phyloP scores from a whole-genome alignment of 1,140 invertebrate species.

The Micrasema minimum region DNA sequence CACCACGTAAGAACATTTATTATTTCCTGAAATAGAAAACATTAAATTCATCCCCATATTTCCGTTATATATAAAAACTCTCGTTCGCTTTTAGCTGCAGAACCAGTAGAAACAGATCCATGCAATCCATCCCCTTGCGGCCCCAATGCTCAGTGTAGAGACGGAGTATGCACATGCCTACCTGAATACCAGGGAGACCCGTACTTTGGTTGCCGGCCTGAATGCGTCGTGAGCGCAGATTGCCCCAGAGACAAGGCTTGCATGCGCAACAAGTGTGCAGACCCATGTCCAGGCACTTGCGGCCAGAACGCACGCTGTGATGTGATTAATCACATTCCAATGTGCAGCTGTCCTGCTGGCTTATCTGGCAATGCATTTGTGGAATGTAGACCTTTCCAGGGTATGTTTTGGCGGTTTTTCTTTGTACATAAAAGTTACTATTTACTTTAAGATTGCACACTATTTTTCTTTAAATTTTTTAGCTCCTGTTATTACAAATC shows the following conservation, averaged over 20 bases:
- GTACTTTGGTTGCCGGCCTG: conserved; percentile 71
- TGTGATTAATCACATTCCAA: conserved; percentile 75
- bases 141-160: conserved; percentile 69
- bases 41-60: too few relatives aligned
- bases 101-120: conserved; percentile 62
- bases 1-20: conserved; percentile 19
- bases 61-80: conserved; percentile 45
- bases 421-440: too few relatives aligned
- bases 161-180: conserved; percentile 73
- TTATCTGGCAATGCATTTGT: conserved; percentile 74
- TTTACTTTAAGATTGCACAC: not conserved
- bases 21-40: conserved; percentile 61
- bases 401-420: conserved; percentile 57
- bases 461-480: not conserved
- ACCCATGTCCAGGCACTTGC: conserved; percentile 80
- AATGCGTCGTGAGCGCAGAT: conserved; percentile 76
- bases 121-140: conserved; percentile 78
- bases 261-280: conserved; percentile 76
- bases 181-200: conserved; percentile 74
- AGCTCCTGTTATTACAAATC: conserved; percentile 59
- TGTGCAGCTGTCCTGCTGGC: conserved; percentile 73
- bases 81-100: conserved; percentile 56
- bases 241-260: conserved; percentile 76
- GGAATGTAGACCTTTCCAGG: conserved; percentile 65
- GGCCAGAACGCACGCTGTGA: conserved; percentile 72